phyloP scores from a whole-genome alignment of 2,888 invertebrate genomes.

The Parnassius mnemosyne region DNA sequence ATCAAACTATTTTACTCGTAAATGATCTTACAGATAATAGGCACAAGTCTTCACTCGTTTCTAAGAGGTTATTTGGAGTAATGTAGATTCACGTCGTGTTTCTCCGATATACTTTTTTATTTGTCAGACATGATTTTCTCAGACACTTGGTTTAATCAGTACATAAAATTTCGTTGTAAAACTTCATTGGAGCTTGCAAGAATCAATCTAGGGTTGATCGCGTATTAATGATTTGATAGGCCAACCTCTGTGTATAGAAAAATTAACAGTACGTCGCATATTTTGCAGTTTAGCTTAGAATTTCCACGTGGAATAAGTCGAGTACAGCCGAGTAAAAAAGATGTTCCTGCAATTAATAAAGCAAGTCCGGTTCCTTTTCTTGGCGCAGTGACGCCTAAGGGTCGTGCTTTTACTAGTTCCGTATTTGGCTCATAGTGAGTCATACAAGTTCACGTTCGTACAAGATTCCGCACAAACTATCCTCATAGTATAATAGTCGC shows the following conservation, averaged over 20 bases:
- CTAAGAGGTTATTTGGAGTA: too few species aligned
- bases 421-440: constrained; percentile 58
- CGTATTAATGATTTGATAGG: too few species aligned
- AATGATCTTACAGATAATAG: too few species aligned
- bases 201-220: too few species aligned
- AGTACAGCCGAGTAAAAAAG: constrained; percentile 23
- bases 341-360: constrained; percentile 27
- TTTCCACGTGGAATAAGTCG: constrained; percentile 12
- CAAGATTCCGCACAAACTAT: constrained; percentile 8
- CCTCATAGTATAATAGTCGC: constrained; percentile 5
- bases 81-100: too few species aligned
- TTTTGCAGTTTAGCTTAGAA: constrained; percentile 1
- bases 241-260: background rate
- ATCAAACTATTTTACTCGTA: too few species aligned
- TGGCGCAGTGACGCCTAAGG: constrained; percentile 36
- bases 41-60: too few species aligned
- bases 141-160: too few species aligned
- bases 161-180: too few species aligned
- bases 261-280: background rate
- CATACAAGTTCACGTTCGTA: constrained; percentile 38
- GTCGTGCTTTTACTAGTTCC: constrained; percentile 42
- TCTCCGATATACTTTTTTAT: too few species aligned
- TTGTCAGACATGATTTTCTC: too few species aligned
- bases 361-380: constrained; percentile 46
- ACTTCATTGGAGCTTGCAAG: too few species aligned